Base-by-base conservation (phyloP, 1,140 invertebrate genomes). In the Ceratina calcarata region DNA sequence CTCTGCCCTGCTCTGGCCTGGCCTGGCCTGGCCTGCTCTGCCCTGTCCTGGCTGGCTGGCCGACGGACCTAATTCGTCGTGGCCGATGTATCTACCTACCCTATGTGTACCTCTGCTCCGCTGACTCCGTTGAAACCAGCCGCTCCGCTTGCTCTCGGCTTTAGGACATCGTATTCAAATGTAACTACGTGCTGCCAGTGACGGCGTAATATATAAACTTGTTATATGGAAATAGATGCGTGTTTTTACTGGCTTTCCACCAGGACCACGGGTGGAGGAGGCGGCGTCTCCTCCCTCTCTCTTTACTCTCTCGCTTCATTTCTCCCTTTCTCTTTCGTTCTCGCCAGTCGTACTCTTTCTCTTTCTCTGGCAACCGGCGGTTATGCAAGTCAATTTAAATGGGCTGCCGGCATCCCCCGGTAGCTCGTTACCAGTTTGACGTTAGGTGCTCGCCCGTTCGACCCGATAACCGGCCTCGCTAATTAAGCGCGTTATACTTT, bases 221-320 rank as follows among this genome's bases (percentile, higher is more conserved):
- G 91, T 91, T 92, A 91, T 92, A 91, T 93, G 92, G 91, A 93
- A 93, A 92, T 93, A 89, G 91, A 93, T 92, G 91, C 91, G 86
- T 92, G 91, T 92, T 93, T 93, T 93, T 92, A 91, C 89, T 75
- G 88, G 89, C 87, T 89, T 88, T 87, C 87, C 89, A 81, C 82
- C 82, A 84, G 83, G 72, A 82, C 84, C 77, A 85, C 80, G 83
- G 82, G 80, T 84, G 78, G 80, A 64, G 69, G 67, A 49, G 58
- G n/a, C 87, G 77, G 82, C 70, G 77, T 64, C 78, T 27, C 83
- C 27, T 51, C 16, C 58, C 32, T 3, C n/a, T 49, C 18, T 12
- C 32, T 57, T 62, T 57, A 1, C 3, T 12, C 7, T 24, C 10
- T 24, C 57, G 10, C 37, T 72, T 60, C n/a, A 13, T 61, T 24